Evolutionary conservation across 2,113 vertebrate species (phyloP).

Genomic region (Onychorhynchus coronatus): DNA sequence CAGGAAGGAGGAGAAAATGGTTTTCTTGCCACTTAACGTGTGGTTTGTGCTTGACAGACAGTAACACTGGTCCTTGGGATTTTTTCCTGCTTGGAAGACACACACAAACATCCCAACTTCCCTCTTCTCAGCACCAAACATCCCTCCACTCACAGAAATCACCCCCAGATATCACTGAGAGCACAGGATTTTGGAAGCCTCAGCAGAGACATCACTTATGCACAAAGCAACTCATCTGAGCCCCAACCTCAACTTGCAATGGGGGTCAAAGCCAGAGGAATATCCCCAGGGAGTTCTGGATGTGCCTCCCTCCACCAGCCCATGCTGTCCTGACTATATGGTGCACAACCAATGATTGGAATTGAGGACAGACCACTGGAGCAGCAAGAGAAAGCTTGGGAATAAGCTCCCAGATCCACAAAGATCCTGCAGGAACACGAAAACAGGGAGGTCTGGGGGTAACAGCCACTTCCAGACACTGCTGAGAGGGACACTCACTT

Average conservation of each 20-base stretch:
- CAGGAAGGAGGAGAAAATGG: not conserved
- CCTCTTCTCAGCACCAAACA: not conserved
- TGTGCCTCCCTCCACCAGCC: not conserved
- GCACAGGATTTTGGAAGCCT: not conserved
- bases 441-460: not conserved
- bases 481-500: not conserved
- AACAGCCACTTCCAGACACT: not conserved
- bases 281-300: not conserved
- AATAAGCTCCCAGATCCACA: not conserved
- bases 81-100: not conserved
- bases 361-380: fast-evolving
- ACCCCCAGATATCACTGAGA: not conserved
- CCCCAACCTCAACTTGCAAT: not conserved
- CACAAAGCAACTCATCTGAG: not conserved
- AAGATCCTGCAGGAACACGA: not conserved
- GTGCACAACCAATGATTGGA: fast-evolving
- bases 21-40: not conserved
- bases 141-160: not conserved
- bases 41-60: not conserved
- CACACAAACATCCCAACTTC: not conserved
- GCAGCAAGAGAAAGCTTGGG: not conserved
- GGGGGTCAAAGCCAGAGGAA: not conserved
- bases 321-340: fast-evolving
- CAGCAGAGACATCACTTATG: fast-evolving
- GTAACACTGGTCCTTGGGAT: not conserved